Evolutionary conservation across 23 tunicate genomes (phyloP).

Genomic region (Trididemnum nubilum): DNA sequence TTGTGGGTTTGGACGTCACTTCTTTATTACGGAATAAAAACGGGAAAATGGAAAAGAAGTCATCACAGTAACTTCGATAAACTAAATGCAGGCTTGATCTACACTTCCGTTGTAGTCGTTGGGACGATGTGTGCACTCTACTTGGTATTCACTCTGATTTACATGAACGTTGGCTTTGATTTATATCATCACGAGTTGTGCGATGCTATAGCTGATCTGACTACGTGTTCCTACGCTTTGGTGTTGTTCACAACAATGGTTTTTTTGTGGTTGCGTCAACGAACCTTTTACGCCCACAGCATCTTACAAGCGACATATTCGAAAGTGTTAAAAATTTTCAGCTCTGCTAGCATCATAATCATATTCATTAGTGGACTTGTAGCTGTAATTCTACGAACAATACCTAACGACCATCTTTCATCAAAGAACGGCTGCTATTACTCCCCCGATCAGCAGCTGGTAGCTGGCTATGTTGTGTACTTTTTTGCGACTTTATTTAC

Average conservation of each 20-base stretch:
- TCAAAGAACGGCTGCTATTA: constrained; percentile 24
- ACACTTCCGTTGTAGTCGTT: constrained; percentile 32
- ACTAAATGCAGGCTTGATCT: constrained; percentile 11
- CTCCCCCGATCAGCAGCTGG: not conserved
- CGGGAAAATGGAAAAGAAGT: too few species aligned
- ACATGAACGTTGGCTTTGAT: constrained; percentile 26
- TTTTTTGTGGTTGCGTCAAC: too few species aligned
- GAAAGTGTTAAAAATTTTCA: constrained; percentile 14
- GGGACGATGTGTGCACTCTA: constrained; percentile 21
- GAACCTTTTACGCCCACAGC: constrained; percentile 40
- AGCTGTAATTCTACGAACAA: not conserved
- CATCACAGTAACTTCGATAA: too few species aligned
- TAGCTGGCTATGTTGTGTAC: not conserved
- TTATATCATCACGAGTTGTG: constrained; percentile 13
- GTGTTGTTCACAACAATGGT: constrained; percentile 27
- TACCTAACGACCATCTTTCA: constrained; percentile 33
- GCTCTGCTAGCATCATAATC: constrained; percentile 39
- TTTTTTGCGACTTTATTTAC: constrained; percentile 17
- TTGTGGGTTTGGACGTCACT: too few species aligned
- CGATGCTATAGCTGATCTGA: constrained; percentile 47
- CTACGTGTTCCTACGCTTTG: constrained; percentile 12
- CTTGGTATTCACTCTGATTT: not conserved
- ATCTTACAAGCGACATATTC: constrained; percentile 22
- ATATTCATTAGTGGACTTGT: constrained; percentile 23
- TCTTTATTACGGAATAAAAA: too few species aligned